Conservation (phyloP, 2,888 invertebrate genomes). For the Silvanus unidentatus region DNA sequence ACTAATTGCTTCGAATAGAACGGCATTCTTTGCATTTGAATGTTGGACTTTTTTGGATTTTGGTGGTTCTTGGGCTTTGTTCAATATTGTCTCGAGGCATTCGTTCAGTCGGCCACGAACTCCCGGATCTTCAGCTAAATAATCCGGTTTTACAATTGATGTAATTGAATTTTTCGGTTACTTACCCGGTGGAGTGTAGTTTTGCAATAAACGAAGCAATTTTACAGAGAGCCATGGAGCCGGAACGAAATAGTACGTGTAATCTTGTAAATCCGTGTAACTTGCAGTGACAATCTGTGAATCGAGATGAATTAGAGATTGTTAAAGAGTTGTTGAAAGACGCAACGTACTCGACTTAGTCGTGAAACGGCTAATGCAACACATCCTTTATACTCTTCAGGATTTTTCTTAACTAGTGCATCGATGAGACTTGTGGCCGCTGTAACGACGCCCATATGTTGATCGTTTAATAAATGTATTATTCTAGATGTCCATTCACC, state of each 20-base stretch:
- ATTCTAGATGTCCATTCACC: conserved; percentile 99
- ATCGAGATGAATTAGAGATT: conserved; percentile 7
- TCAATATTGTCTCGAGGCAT: conserved; percentile 95
- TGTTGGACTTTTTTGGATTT: conserved; percentile 99
- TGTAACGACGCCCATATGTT: conserved; percentile 99
- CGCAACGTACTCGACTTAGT: conserved; percentile 71
- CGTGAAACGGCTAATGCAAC: conserved; percentile 96
- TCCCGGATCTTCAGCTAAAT: conserved; percentile 81
- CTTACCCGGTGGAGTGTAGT: conserved; percentile 91
- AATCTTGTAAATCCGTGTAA: conserved; percentile 98
- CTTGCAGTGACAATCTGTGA: conserved; percentile 93
- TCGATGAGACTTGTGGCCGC: conserved; percentile 97
- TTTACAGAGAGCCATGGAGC: conserved; percentile 99
- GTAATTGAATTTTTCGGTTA: no score
- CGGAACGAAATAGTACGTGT: conserved; percentile 99
- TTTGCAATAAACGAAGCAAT: conserved; percentile 88
- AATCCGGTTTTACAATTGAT: no score
- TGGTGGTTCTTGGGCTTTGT: conserved; percentile 98
- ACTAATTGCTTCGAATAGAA: conserved; percentile 98
- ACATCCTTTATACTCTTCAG: conserved; percentile 99
- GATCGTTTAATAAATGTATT: conserved; percentile 96
- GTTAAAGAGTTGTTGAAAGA: no score
- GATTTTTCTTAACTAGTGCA: conserved; percentile 96
- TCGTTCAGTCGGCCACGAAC: conserved; percentile 94
- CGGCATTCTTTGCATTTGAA: conserved; percentile 99